Evolutionary conservation across 2,888 invertebrate genomes (phyloP).

Genomic region (Eledone cirrhosa): DNA sequence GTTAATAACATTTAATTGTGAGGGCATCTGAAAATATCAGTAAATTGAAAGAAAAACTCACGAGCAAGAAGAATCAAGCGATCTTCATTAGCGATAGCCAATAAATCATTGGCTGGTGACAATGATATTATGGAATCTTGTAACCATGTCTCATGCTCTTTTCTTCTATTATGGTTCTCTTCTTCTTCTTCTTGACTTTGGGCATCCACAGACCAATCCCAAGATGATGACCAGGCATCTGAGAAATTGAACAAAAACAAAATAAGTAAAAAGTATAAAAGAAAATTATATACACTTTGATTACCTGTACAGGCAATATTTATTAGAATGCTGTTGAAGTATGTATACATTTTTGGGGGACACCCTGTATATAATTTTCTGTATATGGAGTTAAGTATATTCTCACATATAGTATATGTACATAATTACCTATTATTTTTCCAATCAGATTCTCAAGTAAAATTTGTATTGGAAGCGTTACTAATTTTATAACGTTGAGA

Average conservation of each 20-base stretch:
- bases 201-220: conserved; percentile 61
- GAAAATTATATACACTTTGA: neutral
- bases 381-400: too few relatives aligned
- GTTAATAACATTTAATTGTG: too few relatives aligned
- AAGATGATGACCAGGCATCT: conserved; percentile 60
- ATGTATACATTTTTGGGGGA: too few relatives aligned
- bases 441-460: too few relatives aligned
- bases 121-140: conserved; percentile 75
- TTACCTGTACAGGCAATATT: too few relatives aligned
- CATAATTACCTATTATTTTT: too few relatives aligned
- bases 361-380: neutral
- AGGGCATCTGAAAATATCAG: neutral
- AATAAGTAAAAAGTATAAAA: neutral
- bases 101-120: conserved; percentile 76
- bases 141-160: conserved; percentile 71
- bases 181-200: conserved; percentile 38
- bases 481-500: too few relatives aligned
- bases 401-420: too few relatives aligned
- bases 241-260: conserved; percentile 29
- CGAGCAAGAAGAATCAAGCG: conserved; percentile 73
- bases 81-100: conserved; percentile 76
- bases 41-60: conserved; percentile 39
- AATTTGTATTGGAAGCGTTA: too few relatives aligned
- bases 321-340: too few relatives aligned
- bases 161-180: conserved; percentile 38